Percentiles rank a stretch among this genome's conserved stretches.
Evolutionary conservation across 2,888 invertebrate species (phyloP).

Genomic region (Aromia moschata): DNA sequence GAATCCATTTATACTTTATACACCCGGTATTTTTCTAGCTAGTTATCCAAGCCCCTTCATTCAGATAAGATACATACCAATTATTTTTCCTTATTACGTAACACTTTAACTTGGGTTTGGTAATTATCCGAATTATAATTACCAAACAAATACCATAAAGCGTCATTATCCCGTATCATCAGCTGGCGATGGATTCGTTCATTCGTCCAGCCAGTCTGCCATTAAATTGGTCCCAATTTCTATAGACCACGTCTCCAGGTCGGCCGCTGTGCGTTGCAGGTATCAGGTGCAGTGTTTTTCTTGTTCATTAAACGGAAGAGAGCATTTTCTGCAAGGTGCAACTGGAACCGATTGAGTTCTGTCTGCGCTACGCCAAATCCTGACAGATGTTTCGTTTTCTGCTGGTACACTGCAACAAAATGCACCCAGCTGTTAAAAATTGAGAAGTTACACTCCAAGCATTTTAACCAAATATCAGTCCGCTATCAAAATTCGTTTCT

Average conservation of each 20-base stretch:
- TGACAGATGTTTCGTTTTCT: not conserved
- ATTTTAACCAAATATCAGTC: too few species aligned
- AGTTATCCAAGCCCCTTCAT: too few species aligned
- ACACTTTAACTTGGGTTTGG: too few species aligned
- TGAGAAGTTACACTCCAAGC: too few species aligned
- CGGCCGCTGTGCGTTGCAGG: conserved; percentile 3
- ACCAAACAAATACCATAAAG: too few species aligned
- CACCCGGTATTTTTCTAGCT: too few species aligned
- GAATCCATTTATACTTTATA: too few species aligned
- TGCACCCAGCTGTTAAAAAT: too few species aligned
- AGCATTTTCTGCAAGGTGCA: conserved; percentile 29
- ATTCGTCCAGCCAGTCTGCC: not conserved
- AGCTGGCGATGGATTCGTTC: not conserved
- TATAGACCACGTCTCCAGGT: conserved; percentile 1
- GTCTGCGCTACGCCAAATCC: conserved; percentile 6
- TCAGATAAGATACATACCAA: too few species aligned
- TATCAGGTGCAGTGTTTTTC: conserved; percentile 27
- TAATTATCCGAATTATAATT: too few species aligned
- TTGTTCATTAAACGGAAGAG: conserved; percentile 30
- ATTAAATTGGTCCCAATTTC: conserved; percentile 5
- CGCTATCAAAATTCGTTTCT: not conserved
- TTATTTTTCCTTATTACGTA: too few species aligned
- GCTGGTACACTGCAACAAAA: not conserved
- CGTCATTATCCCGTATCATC: too few species aligned
- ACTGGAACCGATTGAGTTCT: conserved; percentile 25